Base-by-base conservation (phyloP, 2,113 vertebrate species). In the Xyliphius kryptos region DNA sequence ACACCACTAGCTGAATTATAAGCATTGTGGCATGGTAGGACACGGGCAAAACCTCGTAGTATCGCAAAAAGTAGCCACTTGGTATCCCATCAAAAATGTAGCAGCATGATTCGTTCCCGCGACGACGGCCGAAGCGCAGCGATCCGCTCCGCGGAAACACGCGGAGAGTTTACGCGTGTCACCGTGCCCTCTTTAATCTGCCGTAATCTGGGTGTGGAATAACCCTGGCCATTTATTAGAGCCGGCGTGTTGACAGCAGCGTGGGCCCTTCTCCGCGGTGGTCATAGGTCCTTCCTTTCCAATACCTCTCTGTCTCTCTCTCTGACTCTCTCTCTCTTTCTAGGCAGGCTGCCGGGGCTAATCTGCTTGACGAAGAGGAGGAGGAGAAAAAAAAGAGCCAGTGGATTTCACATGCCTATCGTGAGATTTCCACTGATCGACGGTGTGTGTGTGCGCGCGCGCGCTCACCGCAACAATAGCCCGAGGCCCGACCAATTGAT, bases 1-100 rank as follows among this genome's bases (percentile, higher is more conserved):
- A 81, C 75, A 96, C 72, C 82, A 90, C 82, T 54, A 94, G 81
- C 85, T 89, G 86, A 65, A 90, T 87, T 81, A 92, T 81, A 71
- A 88, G 84, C 95, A 98, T 98, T 68, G 89, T 88, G 88, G 88
- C 92, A 79, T 90, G 90, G 85, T 81, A 81, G 77, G 75, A 64
- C 76, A 75, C 74, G 66, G 61, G 44, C 65, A 77, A 73, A 78
- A 65, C 77, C 78, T 63, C 80, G 79, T 70, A 78, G 81, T 81
- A 81, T 81, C 81, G 38, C 64, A 66, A 65, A 83, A 69, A 72
- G 68, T 47, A n/a, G 74, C 12, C 74, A 76, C 79, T 80, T 63
- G 77, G 77, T 84, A 77, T 88, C 89, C 90, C 92, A 92, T 92
- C 73, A 90, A 89, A 80, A 69, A 72, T 74, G 81, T 73, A 78